phyloP scores from a whole-genome alignment of 2,113 vertebrate species.

The Sebastes schlegelii region DNA sequence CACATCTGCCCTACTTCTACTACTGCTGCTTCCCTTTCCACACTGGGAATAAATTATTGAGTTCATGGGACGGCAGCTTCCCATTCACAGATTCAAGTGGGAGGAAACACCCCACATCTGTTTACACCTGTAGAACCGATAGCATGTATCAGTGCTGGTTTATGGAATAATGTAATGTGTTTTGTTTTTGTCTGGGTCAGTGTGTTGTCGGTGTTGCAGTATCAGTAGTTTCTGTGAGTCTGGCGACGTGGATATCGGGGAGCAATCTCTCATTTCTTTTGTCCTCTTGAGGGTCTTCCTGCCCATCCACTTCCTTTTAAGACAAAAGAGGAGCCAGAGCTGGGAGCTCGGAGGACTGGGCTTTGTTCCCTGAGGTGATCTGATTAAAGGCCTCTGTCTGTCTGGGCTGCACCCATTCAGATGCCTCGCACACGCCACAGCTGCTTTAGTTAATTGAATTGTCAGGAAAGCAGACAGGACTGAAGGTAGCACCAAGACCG shows the following conservation, averaged over 20 bases:
- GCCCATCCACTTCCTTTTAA: conserved; percentile 48
- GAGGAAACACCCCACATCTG: conserved; percentile 22
- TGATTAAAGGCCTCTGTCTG: conserved; percentile 72
- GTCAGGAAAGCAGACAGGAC: conserved; percentile 56
- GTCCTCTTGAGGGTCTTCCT: conserved; percentile 62
- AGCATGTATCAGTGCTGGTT: not conserved
- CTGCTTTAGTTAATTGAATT: conserved; percentile 73
- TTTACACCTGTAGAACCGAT: conserved; percentile 12
- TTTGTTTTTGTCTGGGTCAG: not conserved
- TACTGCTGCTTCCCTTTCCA: not conserved
- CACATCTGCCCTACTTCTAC: not conserved
- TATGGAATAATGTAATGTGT: not conserved
- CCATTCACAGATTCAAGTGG: conserved; percentile 24
- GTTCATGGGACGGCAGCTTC: conserved; percentile 12
- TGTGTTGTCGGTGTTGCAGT: conserved; percentile 23
- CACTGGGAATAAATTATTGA: conserved; percentile 39
- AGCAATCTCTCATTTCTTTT: conserved; percentile 44
- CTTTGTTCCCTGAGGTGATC: conserved; percentile 61
- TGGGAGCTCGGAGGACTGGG: conserved; percentile 6
- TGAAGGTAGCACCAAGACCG: conserved; percentile 48
- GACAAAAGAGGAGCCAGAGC: conserved; percentile 58
- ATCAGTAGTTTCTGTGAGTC: conserved; percentile 34
- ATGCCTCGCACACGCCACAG: conserved; percentile 56
- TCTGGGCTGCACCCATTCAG: conserved; percentile 54
- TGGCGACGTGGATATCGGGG: conserved; percentile 10